A percentile compares a stretch with the other conserved stretches of the same genome.
Conservation (phyloP, 2,113 vertebrate genomes). For the Mus spicilegus region DNA sequence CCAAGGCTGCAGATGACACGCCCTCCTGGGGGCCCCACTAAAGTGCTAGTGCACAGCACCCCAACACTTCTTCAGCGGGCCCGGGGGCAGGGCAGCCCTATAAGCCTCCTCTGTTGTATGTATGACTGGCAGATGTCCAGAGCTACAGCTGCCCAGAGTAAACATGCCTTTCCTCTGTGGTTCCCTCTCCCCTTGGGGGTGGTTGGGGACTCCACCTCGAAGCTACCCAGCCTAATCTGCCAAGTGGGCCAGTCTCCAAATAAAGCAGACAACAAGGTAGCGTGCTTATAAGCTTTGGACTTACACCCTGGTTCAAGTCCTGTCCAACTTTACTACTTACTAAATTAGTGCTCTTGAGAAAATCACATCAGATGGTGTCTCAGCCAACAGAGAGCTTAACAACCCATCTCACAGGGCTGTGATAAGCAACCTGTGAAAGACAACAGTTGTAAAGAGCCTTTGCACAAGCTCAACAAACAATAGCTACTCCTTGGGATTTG, state of each 20-base stretch:
- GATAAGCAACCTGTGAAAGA: neutral
- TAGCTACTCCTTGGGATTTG: neutral
- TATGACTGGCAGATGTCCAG: neutral
- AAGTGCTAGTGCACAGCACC: neutral
- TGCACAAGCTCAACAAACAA: neutral
- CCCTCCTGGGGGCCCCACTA: neutral
- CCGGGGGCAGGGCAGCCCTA: neutral
- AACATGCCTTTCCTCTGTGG: neutral
- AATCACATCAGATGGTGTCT: neutral
- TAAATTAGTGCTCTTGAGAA: neutral
- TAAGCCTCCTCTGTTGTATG: neutral
- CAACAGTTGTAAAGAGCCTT: neutral
- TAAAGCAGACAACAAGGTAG: neutral
- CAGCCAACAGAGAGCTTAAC: neutral
- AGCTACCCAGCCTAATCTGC: neutral
- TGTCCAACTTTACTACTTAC: neutral
- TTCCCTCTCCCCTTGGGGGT: neutral
- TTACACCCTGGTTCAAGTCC: conserved; percentile 7
- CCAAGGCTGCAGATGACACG: neutral
- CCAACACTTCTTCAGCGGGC: neutral
- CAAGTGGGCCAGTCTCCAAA: neutral
- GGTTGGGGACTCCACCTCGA: neutral
- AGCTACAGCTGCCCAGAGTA: neutral
- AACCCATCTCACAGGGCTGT: neutral
- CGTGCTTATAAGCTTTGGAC: neutral